Conservation (phyloP, 2,113 vertebrate species). For the Salvelinus fontinalis region DNA sequence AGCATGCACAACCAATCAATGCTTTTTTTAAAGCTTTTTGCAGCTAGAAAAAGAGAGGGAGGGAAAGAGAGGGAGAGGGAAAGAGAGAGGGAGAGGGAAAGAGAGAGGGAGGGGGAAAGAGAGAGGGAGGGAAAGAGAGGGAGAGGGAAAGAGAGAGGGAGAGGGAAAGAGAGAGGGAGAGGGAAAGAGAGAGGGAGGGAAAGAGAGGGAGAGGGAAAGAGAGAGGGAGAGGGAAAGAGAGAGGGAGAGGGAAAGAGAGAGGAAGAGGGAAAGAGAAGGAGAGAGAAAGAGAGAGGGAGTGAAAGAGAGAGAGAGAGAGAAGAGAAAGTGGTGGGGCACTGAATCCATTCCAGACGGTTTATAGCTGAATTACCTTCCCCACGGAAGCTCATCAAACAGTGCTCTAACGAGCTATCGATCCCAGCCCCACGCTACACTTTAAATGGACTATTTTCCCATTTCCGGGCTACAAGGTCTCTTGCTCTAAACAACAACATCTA, state of each 20-base stretch:
- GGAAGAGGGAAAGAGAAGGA: too few relatives aligned
- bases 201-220: too few relatives aligned
- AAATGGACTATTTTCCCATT: conserved; percentile 22
- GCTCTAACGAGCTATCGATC: conserved; percentile 42
- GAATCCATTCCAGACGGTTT: conserved; percentile 3
- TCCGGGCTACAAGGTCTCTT: conserved; percentile 24
- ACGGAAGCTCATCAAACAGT: conserved; percentile 19
- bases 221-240: too few relatives aligned
- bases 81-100: neutral
- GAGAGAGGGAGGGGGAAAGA: neutral
- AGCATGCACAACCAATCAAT: conserved; percentile 11
- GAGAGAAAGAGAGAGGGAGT: too few relatives aligned
- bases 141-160: neutral
- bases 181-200: too few relatives aligned
- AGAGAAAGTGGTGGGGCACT: neutral
- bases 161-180: neutral
- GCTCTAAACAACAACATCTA: conserved; percentile 29
- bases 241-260: too few relatives aligned
- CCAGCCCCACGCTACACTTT: neutral
- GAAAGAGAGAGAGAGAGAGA: neutral
- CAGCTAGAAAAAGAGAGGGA: neutral
- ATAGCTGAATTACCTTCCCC: conserved; percentile 6
- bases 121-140: too few relatives aligned
- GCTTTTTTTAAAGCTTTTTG: neutral
- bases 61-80: neutral